Conservation (phyloP, 2,797 vertebrate genomes). For the Coilia nasus region DNA sequence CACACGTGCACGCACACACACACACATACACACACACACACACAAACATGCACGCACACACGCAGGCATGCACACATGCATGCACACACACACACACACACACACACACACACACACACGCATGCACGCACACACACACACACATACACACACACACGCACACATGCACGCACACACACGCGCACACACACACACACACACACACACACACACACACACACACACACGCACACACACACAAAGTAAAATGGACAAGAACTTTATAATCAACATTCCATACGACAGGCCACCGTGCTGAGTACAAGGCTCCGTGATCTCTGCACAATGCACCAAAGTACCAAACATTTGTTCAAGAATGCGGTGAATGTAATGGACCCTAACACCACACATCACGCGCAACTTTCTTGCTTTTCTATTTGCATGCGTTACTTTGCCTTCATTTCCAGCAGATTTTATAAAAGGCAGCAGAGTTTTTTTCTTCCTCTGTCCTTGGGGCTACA, state of each 20-base stretch:
- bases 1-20: not conserved
- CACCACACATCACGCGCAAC: not conserved
- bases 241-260: slow-evolving; percentile 22
- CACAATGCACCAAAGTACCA: not conserved
- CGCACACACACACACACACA: slow-evolving; percentile 25
- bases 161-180: slow-evolving; percentile 19
- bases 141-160: not conserved
- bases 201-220: slow-evolving; percentile 20
- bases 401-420: not conserved
- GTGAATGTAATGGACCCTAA: not conserved
- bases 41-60: not conserved
- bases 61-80: not conserved
- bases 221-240: slow-evolving; percentile 24
- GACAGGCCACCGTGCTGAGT: not conserved
- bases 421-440: not conserved
- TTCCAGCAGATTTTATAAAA: not conserved
- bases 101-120: not conserved
- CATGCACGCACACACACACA: no score
- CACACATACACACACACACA: not conserved
- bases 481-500: not conserved
- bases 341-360: not conserved
- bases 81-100: not conserved
- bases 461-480: not conserved
- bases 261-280: slow-evolving; percentile 4
- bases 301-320: not conserved